phyloP scores from a whole-genome alignment of 2,113 vertebrate genomes.

The human region GRCh38 chr12:64613001-64613500 shows the following conservation, averaged over 20 bases:
- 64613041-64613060: neutral
- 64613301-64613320: neutral
- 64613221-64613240: neutral
- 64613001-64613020: neutral
- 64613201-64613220: neutral
- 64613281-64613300: neutral
- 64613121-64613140: slow-evolving; percentile 44
- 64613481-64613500: neutral
- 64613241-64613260: neutral
- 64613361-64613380: neutral
- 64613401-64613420: slow-evolving; percentile 46
- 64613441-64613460: slow-evolving; percentile 35
- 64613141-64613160: neutral
- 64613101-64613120: slow-evolving; percentile 30
- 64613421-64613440: slow-evolving; percentile 44
- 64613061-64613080: slow-evolving; percentile 35
- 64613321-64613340: neutral
- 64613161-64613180: neutral
- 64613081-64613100: slow-evolving; percentile 3
- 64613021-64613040: neutral
- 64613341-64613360: neutral
- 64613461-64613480: neutral
- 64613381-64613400: slow-evolving; percentile 22
- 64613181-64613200: neutral
- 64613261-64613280: neutral